A percentile compares a stretch with the other conserved stretches of the same genome.
phyloP scores from a whole-genome alignment of 2,888 invertebrate genomes.

The Pristionchus exspectatus region DNA sequence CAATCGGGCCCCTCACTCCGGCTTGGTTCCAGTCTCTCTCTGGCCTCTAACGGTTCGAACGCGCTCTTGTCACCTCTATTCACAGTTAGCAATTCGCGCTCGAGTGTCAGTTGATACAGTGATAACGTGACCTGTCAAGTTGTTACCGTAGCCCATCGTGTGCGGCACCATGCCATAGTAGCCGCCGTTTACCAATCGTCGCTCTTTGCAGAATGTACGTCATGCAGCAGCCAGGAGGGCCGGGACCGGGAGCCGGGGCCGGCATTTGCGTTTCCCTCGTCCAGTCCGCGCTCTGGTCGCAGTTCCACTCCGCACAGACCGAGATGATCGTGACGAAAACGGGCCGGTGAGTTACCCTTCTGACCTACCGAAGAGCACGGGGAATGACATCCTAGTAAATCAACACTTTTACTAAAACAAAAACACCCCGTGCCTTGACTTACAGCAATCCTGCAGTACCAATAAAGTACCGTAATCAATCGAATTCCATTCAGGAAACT shows the following conservation, averaged over 20 bases:
- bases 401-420: too few species aligned
- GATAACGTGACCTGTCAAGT: background rate
- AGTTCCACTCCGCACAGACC: slow-evolving; percentile 94
- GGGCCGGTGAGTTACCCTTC: slow-evolving; percentile 86
- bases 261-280: slow-evolving; percentile 82
- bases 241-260: background rate
- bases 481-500: slow-evolving; percentile 35
- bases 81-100: background rate
- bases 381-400: background rate
- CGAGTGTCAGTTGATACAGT: background rate
- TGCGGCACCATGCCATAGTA: background rate
- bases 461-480: background rate
- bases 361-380: too few species aligned
- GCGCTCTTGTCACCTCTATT: background rate
- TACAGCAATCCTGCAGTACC: background rate
- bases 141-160: background rate
- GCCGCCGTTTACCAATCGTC: too few species aligned
- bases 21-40: background rate
- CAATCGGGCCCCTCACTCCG: background rate
- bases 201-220: background rate
- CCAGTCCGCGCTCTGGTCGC: slow-evolving; percentile 93
- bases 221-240: background rate
- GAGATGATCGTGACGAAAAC: slow-evolving; percentile 99
- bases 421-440: too few species aligned
- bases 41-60: background rate